Percentiles rank a stretch among this genome's conserved stretches.
Evolutionary conservation across 2,888 invertebrate genomes (phyloP).

Genomic region (Meganola albula): DNA sequence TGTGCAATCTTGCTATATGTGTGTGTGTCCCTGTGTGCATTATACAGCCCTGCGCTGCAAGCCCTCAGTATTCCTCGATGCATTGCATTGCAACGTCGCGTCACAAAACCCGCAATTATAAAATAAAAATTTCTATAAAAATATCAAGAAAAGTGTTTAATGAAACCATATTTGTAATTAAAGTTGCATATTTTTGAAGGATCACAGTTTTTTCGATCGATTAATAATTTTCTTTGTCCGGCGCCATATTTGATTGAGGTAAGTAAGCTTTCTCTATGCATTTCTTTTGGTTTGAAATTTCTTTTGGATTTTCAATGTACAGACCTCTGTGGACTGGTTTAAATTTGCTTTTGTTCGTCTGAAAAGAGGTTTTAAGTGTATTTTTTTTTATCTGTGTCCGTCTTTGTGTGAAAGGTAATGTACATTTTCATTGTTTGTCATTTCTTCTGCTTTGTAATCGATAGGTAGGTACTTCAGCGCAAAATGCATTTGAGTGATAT

Average conservation of each 20-base stretch:
- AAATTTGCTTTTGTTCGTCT: too few species aligned
- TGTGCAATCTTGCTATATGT: too few species aligned
- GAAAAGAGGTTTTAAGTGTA: not conserved
- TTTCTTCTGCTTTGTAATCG: too few species aligned
- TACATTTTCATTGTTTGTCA: too few species aligned
- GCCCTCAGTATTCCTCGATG: conserved; percentile 31
- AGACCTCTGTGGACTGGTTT: conserved; percentile 3
- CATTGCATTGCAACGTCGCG: conserved; percentile 30
- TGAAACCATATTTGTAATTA: conserved; percentile 1
- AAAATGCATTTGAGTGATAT: too few species aligned
- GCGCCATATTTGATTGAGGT: conserved; percentile 52
- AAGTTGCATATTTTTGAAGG: conserved; percentile 11
- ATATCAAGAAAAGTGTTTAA: not conserved
- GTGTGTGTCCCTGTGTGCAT: conserved; percentile 24
- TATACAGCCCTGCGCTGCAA: conserved; percentile 29
- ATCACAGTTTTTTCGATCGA: conserved; percentile 25
- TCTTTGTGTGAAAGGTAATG: too few species aligned
- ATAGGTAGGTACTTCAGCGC: too few species aligned
- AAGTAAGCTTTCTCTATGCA: conserved; percentile 42
- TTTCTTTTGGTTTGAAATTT: conserved; percentile 28
- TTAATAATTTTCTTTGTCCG: conserved; percentile 39
- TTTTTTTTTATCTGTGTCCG: too few species aligned
- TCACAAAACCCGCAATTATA: conserved; percentile 9
- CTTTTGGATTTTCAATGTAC: conserved; percentile 1
- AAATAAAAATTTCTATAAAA: conserved; percentile 6